Conservation (phyloP, 1,140 invertebrate genomes). For the Conus ventricosus region DNA sequence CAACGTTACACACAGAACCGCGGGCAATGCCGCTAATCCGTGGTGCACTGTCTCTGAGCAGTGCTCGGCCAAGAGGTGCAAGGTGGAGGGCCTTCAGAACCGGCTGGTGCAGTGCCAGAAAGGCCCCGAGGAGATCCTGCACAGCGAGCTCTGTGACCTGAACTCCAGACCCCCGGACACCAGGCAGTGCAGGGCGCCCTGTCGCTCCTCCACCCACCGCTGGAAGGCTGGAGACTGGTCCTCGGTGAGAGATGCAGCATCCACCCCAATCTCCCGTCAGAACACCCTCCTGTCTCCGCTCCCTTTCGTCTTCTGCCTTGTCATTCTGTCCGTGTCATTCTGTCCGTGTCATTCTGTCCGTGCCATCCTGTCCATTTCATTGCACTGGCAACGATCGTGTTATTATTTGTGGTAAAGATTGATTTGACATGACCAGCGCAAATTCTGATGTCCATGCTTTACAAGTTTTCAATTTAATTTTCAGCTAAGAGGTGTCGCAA, state of each 20-base stretch:
- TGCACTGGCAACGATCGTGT: too few species aligned
- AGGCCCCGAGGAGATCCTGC: constrained; percentile 42
- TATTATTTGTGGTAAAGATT: too few species aligned
- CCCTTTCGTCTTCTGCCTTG: neutral
- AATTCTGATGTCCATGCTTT: too few species aligned
- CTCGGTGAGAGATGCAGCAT: constrained; percentile 73
- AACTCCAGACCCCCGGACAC: constrained; percentile 75
- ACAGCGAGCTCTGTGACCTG: constrained; percentile 72
- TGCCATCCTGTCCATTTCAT: too few species aligned
- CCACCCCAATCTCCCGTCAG: neutral
- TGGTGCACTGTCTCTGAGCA: constrained; percentile 1
- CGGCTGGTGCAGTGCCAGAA: constrained; percentile 73
- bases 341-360: too few species aligned
- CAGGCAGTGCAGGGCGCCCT: constrained; percentile 78
- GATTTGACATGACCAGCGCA: too few species aligned
- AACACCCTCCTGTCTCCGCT: neutral
- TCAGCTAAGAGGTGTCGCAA: too few species aligned
- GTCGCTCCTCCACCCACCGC: constrained; percentile 70
- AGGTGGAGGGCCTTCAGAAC: constrained; percentile 79
- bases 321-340: too few species aligned
- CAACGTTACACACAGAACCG: too few species aligned
- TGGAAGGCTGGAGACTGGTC: constrained; percentile 80
- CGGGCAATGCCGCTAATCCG: too few species aligned
- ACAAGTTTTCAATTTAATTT: too few species aligned
- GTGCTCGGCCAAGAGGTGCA: constrained; percentile 57